Evolutionary conservation across 2,888 invertebrate genomes (phyloP), one percentile per base, ranked within the genome.

Genomic region (Drosophila melanosoma): DNA sequence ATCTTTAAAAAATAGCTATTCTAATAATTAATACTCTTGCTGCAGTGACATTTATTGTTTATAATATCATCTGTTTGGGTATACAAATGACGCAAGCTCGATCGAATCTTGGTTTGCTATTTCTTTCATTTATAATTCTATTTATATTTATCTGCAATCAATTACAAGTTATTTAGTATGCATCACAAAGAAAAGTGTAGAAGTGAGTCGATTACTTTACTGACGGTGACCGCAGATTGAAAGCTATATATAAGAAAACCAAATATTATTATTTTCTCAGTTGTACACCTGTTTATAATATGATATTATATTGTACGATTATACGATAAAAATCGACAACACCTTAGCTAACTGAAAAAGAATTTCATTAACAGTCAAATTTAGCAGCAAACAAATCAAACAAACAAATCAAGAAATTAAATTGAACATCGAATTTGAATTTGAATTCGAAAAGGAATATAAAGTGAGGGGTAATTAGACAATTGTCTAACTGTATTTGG

Each of bases 401-500:
- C 29, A 51, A 29, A 29, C 23, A 40, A 29, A 67, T 29, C n/a
- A 36, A 35, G 32, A 61, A 51, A 70, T 26, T 51, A n/a, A 45
- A 70, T 62, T 70, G 15, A 32, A 42, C 17, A 15, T 1, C 26
- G 17, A 54, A 38, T 29, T 60, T 40, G n/a, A n/a, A n/a, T 71
- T 52, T 17, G 17, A 38, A 52, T 23, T 35, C 20, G 15, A 53
- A 38, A 12, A 15, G 3, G 20, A 45, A 26, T 33, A 1, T 4
- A 17, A 48, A 17, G 7, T 29, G 29, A n/a, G 38, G 12, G 23
- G 36, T 52, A 45, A 45, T 23, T 38, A 42, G 52, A 36, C 42
- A 54, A 51, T 58, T 63, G 57, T 53, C 48, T 10, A 72, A 38
- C 36, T 15, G 45, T 56, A 60, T 60, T 70, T 69, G 69, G 40